Percentiles rank a stretch among this genome's conserved stretches.
These are phyloP conservation scores for Apamea crenata DNA, from an alignment of 2,888 invertebrate genomes.

Conservation along the genomic window DNA sequence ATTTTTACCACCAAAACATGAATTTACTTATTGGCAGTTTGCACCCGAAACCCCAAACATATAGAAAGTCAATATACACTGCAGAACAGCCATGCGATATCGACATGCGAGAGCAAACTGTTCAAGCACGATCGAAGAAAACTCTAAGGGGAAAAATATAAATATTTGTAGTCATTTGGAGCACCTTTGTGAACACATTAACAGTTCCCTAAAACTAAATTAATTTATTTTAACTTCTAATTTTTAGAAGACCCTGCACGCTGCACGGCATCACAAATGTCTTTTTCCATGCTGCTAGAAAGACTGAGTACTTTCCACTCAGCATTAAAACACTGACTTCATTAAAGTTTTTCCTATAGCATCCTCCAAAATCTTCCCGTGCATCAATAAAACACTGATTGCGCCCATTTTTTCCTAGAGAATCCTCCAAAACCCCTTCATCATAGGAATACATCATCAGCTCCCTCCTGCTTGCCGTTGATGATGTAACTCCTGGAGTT, in stretches of 20 bases:
- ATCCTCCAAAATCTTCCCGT: background rate
- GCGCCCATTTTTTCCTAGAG: no score
- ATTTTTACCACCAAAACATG: background rate
- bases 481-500: constrained; percentile 84
- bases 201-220: background rate
- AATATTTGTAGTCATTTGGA: constrained; percentile 13
- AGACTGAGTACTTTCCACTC: background rate
- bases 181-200: constrained; percentile 1
- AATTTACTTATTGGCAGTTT: background rate
- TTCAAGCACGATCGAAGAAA: background rate
- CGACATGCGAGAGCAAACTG: background rate
- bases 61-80: background rate
- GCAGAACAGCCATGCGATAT: background rate
- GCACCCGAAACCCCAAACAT: background rate
- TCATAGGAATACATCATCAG: constrained; percentile 60
- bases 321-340: background rate
- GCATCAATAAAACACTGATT: background rate
- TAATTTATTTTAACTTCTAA: background rate
- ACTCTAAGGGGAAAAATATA: background rate
- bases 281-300: background rate
- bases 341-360: background rate
- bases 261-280: background rate
- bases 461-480: constrained; percentile 81
- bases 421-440: background rate
- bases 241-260: background rate